Evolutionary conservation across 2,888 invertebrate genomes (phyloP).

Genomic region (Sceliomorpha sp.): DNA sequence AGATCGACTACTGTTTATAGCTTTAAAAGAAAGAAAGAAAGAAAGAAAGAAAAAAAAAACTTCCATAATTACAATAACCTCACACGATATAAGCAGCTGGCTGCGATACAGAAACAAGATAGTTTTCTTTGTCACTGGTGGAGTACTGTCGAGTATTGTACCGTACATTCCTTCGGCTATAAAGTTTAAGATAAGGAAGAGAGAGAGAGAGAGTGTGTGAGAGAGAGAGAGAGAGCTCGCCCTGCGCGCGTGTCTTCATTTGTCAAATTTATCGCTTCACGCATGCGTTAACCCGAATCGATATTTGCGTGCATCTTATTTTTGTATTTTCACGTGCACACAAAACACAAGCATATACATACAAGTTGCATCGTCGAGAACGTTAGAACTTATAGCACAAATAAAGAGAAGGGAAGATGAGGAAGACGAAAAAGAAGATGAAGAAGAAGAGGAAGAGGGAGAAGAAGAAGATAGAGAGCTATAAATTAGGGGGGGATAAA

Average conservation of each 20-base stretch:
- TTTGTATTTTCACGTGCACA: too few species aligned
- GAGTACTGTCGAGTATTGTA: constrained; percentile 80
- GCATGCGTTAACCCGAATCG: constrained; percentile 42
- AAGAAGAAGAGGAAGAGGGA: too few species aligned
- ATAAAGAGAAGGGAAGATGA: too few species aligned
- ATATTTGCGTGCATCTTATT: constrained; percentile 53
- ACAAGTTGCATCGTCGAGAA: too few species aligned
- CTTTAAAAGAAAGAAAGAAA: constrained; percentile 16
- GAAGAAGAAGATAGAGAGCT: too few species aligned
- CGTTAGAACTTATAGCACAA: too few species aligned
- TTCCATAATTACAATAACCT: constrained; percentile 52
- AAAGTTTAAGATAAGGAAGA: constrained; percentile 72
- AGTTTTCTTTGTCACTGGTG: constrained; percentile 72
- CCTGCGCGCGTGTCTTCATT: constrained; percentile 51
- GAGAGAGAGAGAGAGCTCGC: constrained; percentile 49
- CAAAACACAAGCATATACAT: too few species aligned
- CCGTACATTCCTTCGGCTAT: constrained; percentile 81
- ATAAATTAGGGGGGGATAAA: too few species aligned
- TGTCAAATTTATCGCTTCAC: constrained; percentile 48
- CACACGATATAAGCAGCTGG: constrained; percentile 73
- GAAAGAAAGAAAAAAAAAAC: constrained; percentile 14
- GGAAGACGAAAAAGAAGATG: too few species aligned
- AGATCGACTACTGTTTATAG: constrained; percentile 40
- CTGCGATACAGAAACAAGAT: constrained; percentile 73
- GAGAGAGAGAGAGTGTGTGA: too few species aligned